Conservation (phyloP, 2,113 vertebrate species). For the Martes martes region DNA sequence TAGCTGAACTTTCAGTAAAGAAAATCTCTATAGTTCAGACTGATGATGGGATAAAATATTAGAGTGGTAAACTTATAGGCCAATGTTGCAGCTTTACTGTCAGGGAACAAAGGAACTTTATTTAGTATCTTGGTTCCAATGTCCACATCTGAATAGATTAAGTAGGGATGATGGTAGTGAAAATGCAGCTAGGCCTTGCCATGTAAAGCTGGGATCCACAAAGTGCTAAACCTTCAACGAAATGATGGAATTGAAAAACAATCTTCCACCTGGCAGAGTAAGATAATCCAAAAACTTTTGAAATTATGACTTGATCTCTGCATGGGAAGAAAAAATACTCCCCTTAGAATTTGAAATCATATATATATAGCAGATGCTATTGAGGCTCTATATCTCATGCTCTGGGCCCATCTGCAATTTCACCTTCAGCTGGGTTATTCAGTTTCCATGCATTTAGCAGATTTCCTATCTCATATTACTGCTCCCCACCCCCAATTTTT, state of each 20-base stretch:
- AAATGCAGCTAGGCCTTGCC: neutral
- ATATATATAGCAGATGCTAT: neutral
- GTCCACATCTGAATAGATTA: neutral
- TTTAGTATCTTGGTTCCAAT: neutral
- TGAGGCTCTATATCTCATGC: neutral
- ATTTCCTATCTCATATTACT: neutral
- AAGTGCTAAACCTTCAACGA: neutral
- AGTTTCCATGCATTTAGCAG: neutral
- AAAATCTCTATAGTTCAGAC: neutral
- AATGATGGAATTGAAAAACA: neutral
- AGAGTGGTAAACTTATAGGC: neutral
- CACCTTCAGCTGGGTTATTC: neutral
- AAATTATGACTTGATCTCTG: neutral
- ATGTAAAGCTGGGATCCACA: neutral
- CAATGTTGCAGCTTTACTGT: neutral
- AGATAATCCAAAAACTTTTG: neutral
- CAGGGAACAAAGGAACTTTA: neutral
- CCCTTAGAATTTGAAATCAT: neutral
- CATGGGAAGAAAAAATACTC: neutral
- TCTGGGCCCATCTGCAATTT: neutral
- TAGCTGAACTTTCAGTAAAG: neutral
- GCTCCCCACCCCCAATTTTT: neutral
- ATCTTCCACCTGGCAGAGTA: neutral
- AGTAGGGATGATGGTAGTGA: neutral
- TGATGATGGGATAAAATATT: neutral